phyloP scores from a whole-genome alignment of 2,888 invertebrate species.

The Ditylenchus weischeri region DNA sequence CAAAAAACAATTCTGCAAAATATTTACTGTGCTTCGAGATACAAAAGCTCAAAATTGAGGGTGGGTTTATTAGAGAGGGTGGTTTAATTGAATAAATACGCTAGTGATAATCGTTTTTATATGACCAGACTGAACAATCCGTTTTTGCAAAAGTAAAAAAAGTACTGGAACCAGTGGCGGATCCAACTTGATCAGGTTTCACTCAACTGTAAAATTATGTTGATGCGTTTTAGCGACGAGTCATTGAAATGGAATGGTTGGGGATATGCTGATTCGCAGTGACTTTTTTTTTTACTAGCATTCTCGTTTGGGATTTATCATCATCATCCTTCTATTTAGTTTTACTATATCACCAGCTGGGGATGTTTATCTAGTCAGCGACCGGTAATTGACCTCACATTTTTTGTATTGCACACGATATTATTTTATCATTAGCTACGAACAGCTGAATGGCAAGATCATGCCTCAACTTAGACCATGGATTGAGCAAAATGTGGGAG shows the following conservation, averaged over 20 bases:
- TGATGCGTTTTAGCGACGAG: constrained; percentile 46
- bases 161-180: no score
- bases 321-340: constrained; percentile 24
- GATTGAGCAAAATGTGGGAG: constrained; percentile 73
- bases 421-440: constrained; percentile 19
- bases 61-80: no score
- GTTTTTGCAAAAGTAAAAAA: no score
- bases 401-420: not conserved
- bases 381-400: constrained; percentile 66
- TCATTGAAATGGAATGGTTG: constrained; percentile 94
- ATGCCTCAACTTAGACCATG: constrained; percentile 79
- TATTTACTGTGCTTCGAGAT: no score
- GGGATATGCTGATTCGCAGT: constrained; percentile 92
- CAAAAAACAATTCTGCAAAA: no score
- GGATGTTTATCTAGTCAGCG: constrained; percentile 77
- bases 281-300: no score
- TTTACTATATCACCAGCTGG: constrained; percentile 69
- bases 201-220: not conserved
- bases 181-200: no score
- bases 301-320: no score
- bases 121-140: no score
- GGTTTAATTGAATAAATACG: no score
- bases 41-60: no score
- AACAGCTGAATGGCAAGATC: constrained; percentile 60
- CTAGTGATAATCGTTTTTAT: no score